phyloP scores from a whole-genome alignment of 2,888 invertebrate genomes.

The Sinelater perroti region DNA sequence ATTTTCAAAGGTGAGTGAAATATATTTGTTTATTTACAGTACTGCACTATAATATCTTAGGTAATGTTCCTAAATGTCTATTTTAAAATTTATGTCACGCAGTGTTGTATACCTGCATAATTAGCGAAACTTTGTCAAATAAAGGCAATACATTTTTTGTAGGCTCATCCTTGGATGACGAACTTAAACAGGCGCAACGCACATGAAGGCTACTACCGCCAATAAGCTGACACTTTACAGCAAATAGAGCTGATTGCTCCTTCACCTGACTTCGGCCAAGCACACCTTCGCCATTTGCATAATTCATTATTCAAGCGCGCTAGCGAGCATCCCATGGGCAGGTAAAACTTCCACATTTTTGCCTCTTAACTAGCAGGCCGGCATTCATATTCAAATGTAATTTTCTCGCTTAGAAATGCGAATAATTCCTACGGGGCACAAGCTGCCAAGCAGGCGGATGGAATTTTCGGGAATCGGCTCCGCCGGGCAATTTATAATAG shows the following conservation, averaged over 20 bases:
- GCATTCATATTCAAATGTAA: not conserved
- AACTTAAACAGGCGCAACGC: too few relatives aligned
- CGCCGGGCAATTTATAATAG: not conserved
- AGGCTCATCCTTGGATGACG: too few relatives aligned
- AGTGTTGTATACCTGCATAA: too few relatives aligned
- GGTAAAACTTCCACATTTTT: slow-evolving; percentile 3
- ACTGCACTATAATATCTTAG: too few relatives aligned
- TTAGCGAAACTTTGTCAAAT: too few relatives aligned
- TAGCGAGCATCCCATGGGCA: slow-evolving; percentile 3
- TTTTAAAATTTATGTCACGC: too few relatives aligned
- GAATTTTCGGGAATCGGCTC: not conserved
- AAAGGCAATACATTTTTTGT: too few relatives aligned
- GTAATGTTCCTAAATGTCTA: too few relatives aligned
- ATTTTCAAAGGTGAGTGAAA: too few relatives aligned
- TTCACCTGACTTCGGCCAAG: not conserved
- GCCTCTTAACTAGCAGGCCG: not conserved
- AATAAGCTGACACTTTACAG: not conserved
- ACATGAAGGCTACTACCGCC: too few relatives aligned
- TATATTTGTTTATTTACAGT: too few relatives aligned
- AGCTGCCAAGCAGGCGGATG: not conserved
- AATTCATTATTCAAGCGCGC: not conserved
- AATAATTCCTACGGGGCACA: not conserved
- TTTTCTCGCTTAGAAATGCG: not conserved
- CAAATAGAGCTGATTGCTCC: not conserved
- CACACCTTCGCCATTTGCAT: slow-evolving; percentile 4